Conservation (phyloP, 2,888 invertebrate genomes). For the Hirtodrosophila trivittata region DNA sequence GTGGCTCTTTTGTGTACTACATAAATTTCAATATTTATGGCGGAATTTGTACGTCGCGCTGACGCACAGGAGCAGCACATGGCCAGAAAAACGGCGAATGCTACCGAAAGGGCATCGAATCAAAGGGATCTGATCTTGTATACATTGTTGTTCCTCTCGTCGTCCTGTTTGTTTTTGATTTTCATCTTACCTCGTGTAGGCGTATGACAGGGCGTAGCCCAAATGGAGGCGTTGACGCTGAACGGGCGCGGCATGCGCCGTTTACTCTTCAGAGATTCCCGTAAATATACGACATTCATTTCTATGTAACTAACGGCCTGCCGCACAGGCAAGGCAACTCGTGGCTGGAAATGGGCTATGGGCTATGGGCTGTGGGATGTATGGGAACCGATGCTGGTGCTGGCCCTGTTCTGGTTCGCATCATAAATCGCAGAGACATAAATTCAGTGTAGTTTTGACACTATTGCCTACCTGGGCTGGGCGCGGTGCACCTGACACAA, state of each 20-base stretch:
- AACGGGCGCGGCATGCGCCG: slow-evolving; percentile 41
- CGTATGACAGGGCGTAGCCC: slow-evolving; percentile 70
- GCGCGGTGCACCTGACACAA: slow-evolving; percentile 64
- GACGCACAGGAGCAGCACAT: slow-evolving; percentile 30
- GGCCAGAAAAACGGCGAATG: slow-evolving; percentile 31
- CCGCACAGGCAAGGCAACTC: slow-evolving; percentile 6
- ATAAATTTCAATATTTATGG: slow-evolving; percentile 78
- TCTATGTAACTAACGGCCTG: slow-evolving; percentile 70
- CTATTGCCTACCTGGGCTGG: slow-evolving; percentile 34
- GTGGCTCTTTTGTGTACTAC: slow-evolving; percentile 60
- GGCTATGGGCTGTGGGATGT: neutral
- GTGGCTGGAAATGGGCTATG: neutral
- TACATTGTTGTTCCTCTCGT: neutral
- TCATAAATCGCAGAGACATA: slow-evolving; percentile 72
- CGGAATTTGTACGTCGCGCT: slow-evolving; percentile 33
- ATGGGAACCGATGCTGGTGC: slow-evolving; percentile 13
- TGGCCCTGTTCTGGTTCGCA: slow-evolving; percentile 17
- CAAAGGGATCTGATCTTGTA: slow-evolving; percentile 35
- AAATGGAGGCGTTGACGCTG: slow-evolving; percentile 77
- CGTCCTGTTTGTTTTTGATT: slow-evolving; percentile 16
- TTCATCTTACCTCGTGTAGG: slow-evolving; percentile 57
- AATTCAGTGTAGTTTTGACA: slow-evolving; percentile 73
- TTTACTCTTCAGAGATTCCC: slow-evolving; percentile 38
- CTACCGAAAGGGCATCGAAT: slow-evolving; percentile 54
- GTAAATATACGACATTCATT: slow-evolving; percentile 60